Conservation (phyloP, 2,797 vertebrate genomes). For the Myiothlypis coronata region DNA sequence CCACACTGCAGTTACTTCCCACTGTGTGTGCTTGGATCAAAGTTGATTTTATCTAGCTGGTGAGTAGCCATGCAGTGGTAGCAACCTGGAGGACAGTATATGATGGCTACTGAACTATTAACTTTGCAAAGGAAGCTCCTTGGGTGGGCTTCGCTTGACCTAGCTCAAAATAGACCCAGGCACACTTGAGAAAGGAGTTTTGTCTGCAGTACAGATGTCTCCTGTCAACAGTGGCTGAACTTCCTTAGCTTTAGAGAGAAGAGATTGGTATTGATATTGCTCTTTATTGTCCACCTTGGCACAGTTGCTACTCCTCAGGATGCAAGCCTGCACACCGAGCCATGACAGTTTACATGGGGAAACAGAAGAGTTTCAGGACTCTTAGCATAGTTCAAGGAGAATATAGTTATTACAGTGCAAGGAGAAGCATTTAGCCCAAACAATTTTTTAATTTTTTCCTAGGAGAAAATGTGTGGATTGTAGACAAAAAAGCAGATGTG, state of each 20-base stretch:
- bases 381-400: background rate
- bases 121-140: conserved; percentile 23
- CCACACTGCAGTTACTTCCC: background rate
- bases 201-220: conserved; percentile 54
- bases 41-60: conserved; percentile 35
- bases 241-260: background rate
- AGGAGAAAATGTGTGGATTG: background rate
- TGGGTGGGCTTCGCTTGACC: conserved; percentile 53
- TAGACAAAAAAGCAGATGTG: background rate
- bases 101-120: conserved; percentile 25
- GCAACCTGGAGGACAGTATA: background rate
- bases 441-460: background rate
- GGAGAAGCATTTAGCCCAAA: background rate
- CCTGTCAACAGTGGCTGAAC: background rate
- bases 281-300: background rate
- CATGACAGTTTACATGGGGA: background rate
- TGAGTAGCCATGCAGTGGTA: background rate
- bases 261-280: background rate
- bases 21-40: conserved; percentile 5
- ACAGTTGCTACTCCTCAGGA: background rate
- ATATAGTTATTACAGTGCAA: background rate
- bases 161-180: conserved; percentile 8
- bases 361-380: background rate
- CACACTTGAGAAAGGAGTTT: conserved; percentile 11
- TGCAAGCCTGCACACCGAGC: background rate